Base-by-base conservation (phyloP, 2,888 invertebrate genomes). In the Branchellion lobata region DNA sequence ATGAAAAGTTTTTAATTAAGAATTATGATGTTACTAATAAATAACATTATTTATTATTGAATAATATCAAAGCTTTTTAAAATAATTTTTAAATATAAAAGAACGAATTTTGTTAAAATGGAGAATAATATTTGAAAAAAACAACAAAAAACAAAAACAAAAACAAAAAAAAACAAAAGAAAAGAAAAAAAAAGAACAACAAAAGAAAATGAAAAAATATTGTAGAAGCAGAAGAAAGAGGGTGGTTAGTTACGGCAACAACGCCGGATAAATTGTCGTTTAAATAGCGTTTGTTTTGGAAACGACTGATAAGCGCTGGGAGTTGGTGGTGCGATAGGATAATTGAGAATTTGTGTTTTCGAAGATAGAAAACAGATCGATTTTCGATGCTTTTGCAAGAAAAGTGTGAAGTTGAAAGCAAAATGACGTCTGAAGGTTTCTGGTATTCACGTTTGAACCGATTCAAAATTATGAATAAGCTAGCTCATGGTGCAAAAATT, bases 171-270 rank as follows among this genome's bases (percentile, higher is more conserved):
- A n/a, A n/a, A n/a, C n/a, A n/a, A n/a, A n/a, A n/a, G n/a, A n/a
- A n/a, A n/a, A 47, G 47, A 47, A 47, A 47, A 47, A 47, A 47
- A 14, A 14, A 14, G 18, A 47, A 18, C 47, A 47, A 47, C 8
- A 47, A 47, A 47, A 47, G 18, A 14, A 47, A 8, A 14, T 47
- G 47, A 14, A 47, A 18, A 14, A 14, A 47, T 47, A 14, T 14
- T 47, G 8, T 14, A 8, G 18, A 47, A 14, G 18, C 18, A 8
- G 8, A 47, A 47, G 47, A 47, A 47, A 47, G 18, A 8, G 61
- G 61, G 8, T n/a, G 61, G 14, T 57, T 57, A 57, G 61, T 57
- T 57, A 57, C 61, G 61, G 24, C 61, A 57, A 57, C 61, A 57
- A 57, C 21, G 61, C 14, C 3, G 24, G 61, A 57, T 57, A 57